phyloP scores from a whole-genome alignment of 1,140 invertebrate genomes.

The Hypsibius dujardini region DNA sequence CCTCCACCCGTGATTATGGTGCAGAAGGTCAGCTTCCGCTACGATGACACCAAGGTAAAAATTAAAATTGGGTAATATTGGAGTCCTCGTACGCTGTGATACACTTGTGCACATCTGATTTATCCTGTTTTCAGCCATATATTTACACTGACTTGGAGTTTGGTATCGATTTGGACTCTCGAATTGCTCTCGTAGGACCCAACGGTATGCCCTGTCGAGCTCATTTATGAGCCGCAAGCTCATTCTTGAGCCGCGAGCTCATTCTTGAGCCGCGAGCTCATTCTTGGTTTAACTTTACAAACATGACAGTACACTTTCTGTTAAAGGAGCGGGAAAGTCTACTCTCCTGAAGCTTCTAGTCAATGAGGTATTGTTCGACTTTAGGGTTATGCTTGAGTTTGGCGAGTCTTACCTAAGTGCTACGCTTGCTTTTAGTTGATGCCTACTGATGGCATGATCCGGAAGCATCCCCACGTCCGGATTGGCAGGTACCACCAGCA shows the following conservation, averaged over 20 bases:
- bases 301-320: neutral
- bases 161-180: conserved; percentile 92
- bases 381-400: conserved; percentile 12
- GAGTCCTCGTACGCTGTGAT: too few relatives aligned
- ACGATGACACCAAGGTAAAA: conserved; percentile 50
- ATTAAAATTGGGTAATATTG: too few relatives aligned
- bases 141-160: conserved; percentile 98
- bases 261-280: too few relatives aligned
- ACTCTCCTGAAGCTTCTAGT: conserved; percentile 87
- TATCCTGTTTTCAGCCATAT: conserved; percentile 45
- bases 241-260: too few relatives aligned
- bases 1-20: conserved; percentile 99
- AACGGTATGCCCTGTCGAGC: too few relatives aligned
- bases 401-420: too few relatives aligned
- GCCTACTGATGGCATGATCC: conserved; percentile 85
- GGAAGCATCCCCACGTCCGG: conserved; percentile 88
- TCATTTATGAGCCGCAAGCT: too few relatives aligned
- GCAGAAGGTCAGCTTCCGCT: conserved; percentile 87
- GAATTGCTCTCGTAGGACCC: conserved; percentile 73
- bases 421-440: conserved; percentile 57
- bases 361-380: conserved; percentile 21
- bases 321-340: conserved; percentile 82
- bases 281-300: conserved; percentile 6
- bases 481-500: conserved; percentile 96
- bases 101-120: too few relatives aligned